These are phyloP conservation scores for Megaleporinus macrocephalus DNA, from an alignment of 2,113 vertebrate species.

Conservation along the genomic window DNA sequence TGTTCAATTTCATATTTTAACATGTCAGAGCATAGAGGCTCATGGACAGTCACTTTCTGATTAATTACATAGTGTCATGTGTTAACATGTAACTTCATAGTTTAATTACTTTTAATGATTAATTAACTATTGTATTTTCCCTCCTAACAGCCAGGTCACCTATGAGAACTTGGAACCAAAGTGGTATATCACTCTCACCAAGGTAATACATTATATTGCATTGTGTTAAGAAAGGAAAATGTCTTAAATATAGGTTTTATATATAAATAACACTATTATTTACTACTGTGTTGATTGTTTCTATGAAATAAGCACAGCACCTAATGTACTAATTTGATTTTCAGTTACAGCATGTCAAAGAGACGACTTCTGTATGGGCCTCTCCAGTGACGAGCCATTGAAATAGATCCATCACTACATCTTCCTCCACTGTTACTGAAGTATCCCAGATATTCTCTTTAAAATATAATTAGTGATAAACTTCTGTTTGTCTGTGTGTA, in stretches of 20 bases:
- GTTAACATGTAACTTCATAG: too few species aligned
- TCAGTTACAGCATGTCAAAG: constrained; percentile 48
- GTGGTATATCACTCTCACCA: background rate
- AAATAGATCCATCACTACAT: background rate
- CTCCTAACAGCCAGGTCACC: constrained; percentile 39
- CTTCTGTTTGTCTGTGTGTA: too few species aligned
- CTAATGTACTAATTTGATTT: background rate
- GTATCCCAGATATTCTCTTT: background rate
- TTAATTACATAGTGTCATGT: too few species aligned
- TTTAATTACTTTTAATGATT: too few species aligned
- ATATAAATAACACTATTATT: background rate
- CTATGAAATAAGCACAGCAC: background rate
- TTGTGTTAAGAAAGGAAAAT: too few species aligned
- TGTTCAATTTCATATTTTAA: too few species aligned
- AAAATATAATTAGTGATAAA: background rate
- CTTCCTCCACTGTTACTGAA: background rate
- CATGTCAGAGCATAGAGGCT: too few species aligned
- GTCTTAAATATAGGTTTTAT: too few species aligned
- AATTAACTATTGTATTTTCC: background rate
- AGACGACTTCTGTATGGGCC: constrained; percentile 53
- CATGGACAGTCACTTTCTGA: too few species aligned
- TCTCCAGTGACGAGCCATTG: constrained; percentile 23
- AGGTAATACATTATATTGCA: constrained; percentile 38
- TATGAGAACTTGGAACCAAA: constrained; percentile 18
- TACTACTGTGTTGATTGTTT: background rate